Evolutionary conservation across 2,888 invertebrate genomes (phyloP).

Genomic region (Lissocephala sabroskyi): DNA sequence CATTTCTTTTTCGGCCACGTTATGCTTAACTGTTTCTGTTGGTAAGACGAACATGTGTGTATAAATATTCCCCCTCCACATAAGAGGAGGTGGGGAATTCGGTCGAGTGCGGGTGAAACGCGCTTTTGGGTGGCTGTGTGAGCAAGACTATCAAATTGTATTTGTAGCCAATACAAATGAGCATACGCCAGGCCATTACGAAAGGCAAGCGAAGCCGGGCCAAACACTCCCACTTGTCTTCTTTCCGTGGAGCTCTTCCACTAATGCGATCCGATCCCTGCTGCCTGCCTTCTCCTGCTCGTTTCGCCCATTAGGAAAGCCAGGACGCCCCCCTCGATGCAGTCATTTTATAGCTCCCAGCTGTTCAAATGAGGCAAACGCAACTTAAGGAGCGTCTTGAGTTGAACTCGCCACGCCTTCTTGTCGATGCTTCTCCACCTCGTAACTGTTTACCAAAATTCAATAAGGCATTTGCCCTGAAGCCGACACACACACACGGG

Average conservation of each 20-base stretch:
- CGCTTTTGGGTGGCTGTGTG: conserved; percentile 4
- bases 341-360: no score
- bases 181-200: conserved; percentile 61
- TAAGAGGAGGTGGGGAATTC: conserved; percentile 21
- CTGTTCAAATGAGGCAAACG: no score
- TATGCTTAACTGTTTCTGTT: conserved; percentile 50
- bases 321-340: no score
- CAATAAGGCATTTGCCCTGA: conserved; percentile 8
- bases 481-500: conserved; percentile 8
- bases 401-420: no score
- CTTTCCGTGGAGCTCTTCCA: no score
- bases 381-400: no score
- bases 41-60: conserved; percentile 36
- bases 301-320: background rate
- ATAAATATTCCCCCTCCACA: conserved; percentile 45
- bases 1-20: background rate
- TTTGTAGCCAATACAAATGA: conserved; percentile 64
- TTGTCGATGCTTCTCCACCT: no score
- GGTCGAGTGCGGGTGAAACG: conserved; percentile 8
- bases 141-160: conserved; percentile 52
- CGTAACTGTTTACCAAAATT: background rate
- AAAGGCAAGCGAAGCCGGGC: conserved; percentile 38
- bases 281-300: no score
- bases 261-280: no score
- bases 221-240: no score